These are phyloP conservation scores for Macropis europaea DNA, from an alignment of 2,888 invertebrate species.

Conservation along the genomic window DNA sequence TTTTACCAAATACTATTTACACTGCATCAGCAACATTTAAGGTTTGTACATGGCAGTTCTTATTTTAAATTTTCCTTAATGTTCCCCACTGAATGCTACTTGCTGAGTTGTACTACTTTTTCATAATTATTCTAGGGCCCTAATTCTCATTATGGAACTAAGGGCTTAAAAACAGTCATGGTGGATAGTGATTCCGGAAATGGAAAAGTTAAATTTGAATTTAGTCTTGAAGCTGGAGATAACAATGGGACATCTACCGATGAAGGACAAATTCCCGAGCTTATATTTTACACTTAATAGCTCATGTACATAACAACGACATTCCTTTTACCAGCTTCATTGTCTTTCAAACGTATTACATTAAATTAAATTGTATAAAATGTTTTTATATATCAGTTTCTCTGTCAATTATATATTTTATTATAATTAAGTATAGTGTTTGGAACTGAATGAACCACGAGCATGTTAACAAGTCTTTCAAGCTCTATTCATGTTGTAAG, in stretches of 20 bases:
- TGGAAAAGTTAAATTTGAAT: slow-evolving; percentile 89
- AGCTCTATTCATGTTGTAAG: slow-evolving; percentile 25
- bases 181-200: slow-evolving; percentile 88
- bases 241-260: slow-evolving; percentile 93
- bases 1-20: slow-evolving; percentile 88
- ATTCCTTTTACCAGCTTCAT: slow-evolving; percentile 52
- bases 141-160: slow-evolving; percentile 93
- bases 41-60: slow-evolving; percentile 60
- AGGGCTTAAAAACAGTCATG: slow-evolving; percentile 88
- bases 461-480: slow-evolving; percentile 23
- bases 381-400: slow-evolving; percentile 38
- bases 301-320: slow-evolving; percentile 42
- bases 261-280: slow-evolving; percentile 93
- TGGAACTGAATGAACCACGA: slow-evolving; percentile 20
- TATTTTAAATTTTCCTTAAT: background rate
- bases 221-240: slow-evolving; percentile 91
- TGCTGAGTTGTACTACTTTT: too few relatives aligned
- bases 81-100: background rate
- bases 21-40: slow-evolving; percentile 90
- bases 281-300: slow-evolving; percentile 87
- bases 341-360: slow-evolving; percentile 42
- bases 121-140: slow-evolving; percentile 84
- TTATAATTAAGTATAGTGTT: slow-evolving; percentile 24
- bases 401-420: slow-evolving; percentile 51
- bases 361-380: slow-evolving; percentile 37